A percentile compares a stretch with the other conserved stretches of the same genome.
These are phyloP conservation scores for Tragopan temminckii DNA, from an alignment of 2,797 vertebrate species.

Conservation along the genomic window DNA sequence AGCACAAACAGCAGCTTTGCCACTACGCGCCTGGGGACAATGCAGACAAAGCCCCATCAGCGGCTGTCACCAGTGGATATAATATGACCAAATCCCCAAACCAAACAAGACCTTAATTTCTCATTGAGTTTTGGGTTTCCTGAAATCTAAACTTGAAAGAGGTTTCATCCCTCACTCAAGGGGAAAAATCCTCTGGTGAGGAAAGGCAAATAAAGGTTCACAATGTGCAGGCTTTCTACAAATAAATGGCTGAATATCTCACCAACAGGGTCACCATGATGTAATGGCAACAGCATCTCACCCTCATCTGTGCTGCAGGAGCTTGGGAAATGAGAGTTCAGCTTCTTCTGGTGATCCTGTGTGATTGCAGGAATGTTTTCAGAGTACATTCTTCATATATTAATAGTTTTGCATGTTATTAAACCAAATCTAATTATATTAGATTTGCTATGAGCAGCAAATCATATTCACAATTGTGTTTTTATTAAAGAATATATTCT, in stretches of 20 bases:
- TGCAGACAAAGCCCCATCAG: constrained; percentile 9
- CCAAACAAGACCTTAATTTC: constrained; percentile 67
- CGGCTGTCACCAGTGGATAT: constrained; percentile 27
- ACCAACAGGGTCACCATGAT: neutral
- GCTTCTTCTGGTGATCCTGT: constrained; percentile 42
- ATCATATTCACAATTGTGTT: constrained; percentile 59
- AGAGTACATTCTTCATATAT: constrained; percentile 63
- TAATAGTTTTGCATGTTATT: constrained; percentile 53
- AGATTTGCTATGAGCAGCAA: constrained; percentile 59
- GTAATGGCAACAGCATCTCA: neutral
- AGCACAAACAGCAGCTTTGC: constrained; percentile 55
- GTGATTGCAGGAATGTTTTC: constrained; percentile 41
- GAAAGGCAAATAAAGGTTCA: constrained; percentile 49
- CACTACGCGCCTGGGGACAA: neutral
- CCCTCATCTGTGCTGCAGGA: neutral
- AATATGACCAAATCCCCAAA: constrained; percentile 64
- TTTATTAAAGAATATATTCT: constrained; percentile 59
- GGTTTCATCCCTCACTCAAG: constrained; percentile 12
- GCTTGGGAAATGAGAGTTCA: constrained; percentile 42
- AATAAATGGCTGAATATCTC: neutral
- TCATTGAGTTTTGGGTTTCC: constrained; percentile 40
- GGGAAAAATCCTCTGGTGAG: constrained; percentile 10
- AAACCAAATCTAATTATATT: constrained; percentile 70
- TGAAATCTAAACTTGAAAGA: constrained; percentile 39
- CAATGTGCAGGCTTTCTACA: constrained; percentile 11